Percentiles rank a stretch among this genome's conserved stretches.
These are phyloP conservation scores for Naso thynnoides DNA, from an alignment of 2,797 vertebrate species.

Conservation along the genomic window DNA sequence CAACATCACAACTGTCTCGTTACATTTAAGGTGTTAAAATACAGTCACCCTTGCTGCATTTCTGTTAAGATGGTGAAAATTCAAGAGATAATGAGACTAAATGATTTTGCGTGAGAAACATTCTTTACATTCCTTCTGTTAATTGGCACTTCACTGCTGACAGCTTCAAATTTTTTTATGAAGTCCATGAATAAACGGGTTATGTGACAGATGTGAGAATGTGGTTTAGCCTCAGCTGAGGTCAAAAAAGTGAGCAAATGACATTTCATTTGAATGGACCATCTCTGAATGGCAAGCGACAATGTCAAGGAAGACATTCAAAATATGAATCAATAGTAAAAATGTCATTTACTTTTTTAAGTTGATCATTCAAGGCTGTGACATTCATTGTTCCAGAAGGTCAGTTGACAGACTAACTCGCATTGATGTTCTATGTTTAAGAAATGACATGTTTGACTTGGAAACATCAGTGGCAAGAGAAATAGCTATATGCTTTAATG, in stretches of 20 bases:
- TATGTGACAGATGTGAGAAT: constrained; percentile 49
- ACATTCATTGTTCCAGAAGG: constrained; percentile 13
- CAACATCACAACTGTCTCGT: not conserved
- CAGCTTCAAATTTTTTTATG: constrained; percentile 53
- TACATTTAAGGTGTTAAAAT: not conserved
- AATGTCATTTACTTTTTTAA: constrained; percentile 21
- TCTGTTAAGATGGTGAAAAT: constrained; percentile 33
- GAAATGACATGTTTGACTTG: not conserved
- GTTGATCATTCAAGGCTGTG: constrained; percentile 23
- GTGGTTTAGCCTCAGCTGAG: constrained; percentile 18
- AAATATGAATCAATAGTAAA: constrained; percentile 28
- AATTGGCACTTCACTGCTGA: constrained; percentile 33
- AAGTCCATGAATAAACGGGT: constrained; percentile 40
- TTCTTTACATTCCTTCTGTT: constrained; percentile 33
- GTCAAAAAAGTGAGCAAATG: constrained; percentile 24
- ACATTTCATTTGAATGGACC: constrained; percentile 3
- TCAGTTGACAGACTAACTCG: not conserved
- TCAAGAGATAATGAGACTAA: constrained; percentile 13
- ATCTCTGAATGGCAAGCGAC: not conserved
- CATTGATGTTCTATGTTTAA: not conserved
- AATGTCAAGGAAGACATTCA: constrained; percentile 19
- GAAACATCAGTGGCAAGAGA: not conserved
- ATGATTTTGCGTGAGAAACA: constrained; percentile 33
- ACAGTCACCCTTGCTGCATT: not conserved
- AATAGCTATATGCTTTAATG: not conserved